Percentiles rank a stretch among this genome's conserved stretches.
Evolutionary conservation across 2,113 vertebrate genomes (phyloP).

Genomic region (Hippocampus barbouri): DNA sequence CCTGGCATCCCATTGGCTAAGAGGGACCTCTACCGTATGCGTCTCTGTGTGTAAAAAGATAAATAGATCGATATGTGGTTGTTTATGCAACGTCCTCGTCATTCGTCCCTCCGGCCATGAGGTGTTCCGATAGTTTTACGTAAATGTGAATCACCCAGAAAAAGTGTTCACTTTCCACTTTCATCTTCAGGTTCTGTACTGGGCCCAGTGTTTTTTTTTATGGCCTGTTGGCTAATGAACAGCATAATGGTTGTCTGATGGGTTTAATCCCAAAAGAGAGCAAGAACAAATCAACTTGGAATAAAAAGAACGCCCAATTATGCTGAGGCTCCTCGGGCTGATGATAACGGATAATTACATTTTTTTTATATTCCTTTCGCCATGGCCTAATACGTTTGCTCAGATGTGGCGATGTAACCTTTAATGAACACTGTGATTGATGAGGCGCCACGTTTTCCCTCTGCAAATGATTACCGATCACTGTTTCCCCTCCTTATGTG

Average conservation of each 20-base stretch:
- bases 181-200: constrained; percentile 20
- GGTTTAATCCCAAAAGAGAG: constrained; percentile 62
- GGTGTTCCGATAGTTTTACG: too few relatives aligned
- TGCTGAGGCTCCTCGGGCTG: constrained; percentile 70
- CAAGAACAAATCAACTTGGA: constrained; percentile 61
- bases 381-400: constrained; percentile 60
- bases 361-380: constrained; percentile 73
- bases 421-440: constrained; percentile 73
- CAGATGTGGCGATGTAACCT: constrained; percentile 69
- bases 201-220: constrained; percentile 28
- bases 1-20: too few relatives aligned
- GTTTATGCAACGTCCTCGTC: too few relatives aligned
- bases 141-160: too few relatives aligned
- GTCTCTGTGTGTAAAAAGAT: too few relatives aligned
- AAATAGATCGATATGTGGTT: too few relatives aligned
- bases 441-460: constrained; percentile 64
- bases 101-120: too few relatives aligned
- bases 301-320: constrained; percentile 66
- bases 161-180: not conserved
- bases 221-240: constrained; percentile 25
- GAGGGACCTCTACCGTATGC: too few relatives aligned
- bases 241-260: constrained; percentile 48
- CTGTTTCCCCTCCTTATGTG: constrained; percentile 37
- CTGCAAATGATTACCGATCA: constrained; percentile 72
- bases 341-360: constrained; percentile 79